phyloP scores from a whole-genome alignment of 2,888 invertebrate species.

The Epinotia nisella region DNA sequence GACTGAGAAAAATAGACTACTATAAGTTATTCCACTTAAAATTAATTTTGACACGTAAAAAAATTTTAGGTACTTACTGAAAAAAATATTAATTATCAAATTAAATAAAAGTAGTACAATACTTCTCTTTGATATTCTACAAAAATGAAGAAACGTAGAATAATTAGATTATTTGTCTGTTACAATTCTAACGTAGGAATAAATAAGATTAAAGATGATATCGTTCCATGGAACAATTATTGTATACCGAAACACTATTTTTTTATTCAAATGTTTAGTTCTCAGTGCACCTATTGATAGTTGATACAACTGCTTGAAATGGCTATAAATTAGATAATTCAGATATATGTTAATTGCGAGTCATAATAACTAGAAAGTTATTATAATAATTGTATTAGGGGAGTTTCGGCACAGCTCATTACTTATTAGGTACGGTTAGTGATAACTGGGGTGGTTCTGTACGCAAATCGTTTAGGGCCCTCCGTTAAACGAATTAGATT shows the following conservation, averaged over 20 bases:
- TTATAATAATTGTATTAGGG: constrained; percentile 50
- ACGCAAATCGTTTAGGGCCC: constrained; percentile 53
- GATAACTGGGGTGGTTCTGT: constrained; percentile 55
- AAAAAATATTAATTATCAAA: too few species aligned
- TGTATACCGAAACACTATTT: neutral
- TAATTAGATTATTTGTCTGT: too few species aligned
- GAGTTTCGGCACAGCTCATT: constrained; percentile 67
- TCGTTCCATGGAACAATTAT: neutral
- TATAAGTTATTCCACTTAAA: neutral
- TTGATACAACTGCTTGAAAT: neutral
- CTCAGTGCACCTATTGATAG: neutral
- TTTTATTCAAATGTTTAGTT: neutral
- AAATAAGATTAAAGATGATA: too few species aligned
- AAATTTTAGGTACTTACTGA: too few species aligned
- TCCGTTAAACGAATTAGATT: constrained; percentile 20
- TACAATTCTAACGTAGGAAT: too few species aligned
- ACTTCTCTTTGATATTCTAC: too few species aligned
- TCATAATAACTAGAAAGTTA: constrained; percentile 32
- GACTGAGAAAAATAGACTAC: neutral
- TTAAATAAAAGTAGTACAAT: too few species aligned
- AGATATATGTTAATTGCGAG: constrained; percentile 23
- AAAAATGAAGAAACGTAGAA: too few species aligned
- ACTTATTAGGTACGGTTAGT: constrained; percentile 57
- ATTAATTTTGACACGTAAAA: too few species aligned
- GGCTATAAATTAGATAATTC: neutral